These are phyloP conservation scores for Furnarius figulus DNA, from an alignment of 2,113 vertebrate genomes.

Conservation along the genomic window DNA sequence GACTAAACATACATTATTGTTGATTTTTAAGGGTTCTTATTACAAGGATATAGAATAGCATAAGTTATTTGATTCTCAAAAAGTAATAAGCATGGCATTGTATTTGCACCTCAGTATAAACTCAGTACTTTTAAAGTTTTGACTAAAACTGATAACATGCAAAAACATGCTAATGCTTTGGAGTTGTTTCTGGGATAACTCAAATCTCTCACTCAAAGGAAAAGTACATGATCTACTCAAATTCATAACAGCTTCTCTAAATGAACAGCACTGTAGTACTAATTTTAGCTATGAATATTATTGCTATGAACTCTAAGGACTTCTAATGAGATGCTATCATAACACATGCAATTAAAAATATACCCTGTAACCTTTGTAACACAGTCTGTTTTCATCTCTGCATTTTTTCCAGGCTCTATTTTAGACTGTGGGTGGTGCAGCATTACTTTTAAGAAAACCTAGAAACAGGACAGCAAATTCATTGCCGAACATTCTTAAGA, in stretches of 20 bases:
- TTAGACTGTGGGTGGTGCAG: neutral
- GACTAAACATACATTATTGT: slow-evolving; percentile 11
- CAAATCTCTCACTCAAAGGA: neutral
- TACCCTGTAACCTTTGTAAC: neutral
- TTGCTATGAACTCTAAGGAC: neutral
- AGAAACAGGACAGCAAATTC: neutral
- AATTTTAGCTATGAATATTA: slow-evolving; percentile 34
- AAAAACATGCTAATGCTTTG: neutral
- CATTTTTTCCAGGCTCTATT: slow-evolving; percentile 1
- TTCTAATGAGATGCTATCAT: neutral
- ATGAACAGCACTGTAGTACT: neutral
- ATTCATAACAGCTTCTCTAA: slow-evolving; percentile 5
- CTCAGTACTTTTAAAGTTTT: neutral
- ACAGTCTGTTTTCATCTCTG: neutral
- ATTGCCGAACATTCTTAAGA: neutral
- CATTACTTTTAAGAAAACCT: neutral
- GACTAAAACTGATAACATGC: neutral
- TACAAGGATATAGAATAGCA: neutral
- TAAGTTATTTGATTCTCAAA: neutral
- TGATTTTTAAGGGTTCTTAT: neutral
- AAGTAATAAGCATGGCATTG: neutral
- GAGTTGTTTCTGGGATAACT: neutral
- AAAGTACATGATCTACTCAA: neutral
- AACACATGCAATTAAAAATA: neutral
- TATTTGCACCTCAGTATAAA: neutral